Evolutionary conservation across 2,888 invertebrate genomes (phyloP), one percentile per base, ranked within the genome.

Genomic region (Agrotis ipsilon): DNA sequence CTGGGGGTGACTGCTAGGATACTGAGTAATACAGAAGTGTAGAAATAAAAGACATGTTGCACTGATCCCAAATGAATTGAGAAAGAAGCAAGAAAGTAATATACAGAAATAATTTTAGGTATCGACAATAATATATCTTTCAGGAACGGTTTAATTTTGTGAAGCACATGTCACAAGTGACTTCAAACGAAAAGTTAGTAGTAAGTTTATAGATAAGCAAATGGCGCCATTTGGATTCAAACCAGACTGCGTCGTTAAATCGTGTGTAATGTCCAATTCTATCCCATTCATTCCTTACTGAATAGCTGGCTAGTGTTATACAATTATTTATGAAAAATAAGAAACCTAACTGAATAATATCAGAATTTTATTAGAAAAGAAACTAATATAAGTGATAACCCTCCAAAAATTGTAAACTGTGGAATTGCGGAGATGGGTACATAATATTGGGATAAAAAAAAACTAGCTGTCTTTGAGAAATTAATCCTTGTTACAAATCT

Each of bases 181-280:
- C 54, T 65, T 75, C 43, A 72, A 58, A 72, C 54, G 48, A 39
- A 75, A 69, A 48, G 48, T 59, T 75, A 48, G 19, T 24, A 59
- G n/a, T 48, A 75, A 63, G 52, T 49, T 60, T 75, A 70, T 63
- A 75, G 70, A 75, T 48, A 61, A 59, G 55, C 68, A 68, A 73
- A 64, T 60, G 72, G 72, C 62, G 75, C 55, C 68, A 82, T 78
- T 79, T 76, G 71, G 69, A 82, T 75, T 80, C 74, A 64, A 80
- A 76, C 72, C 80, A 83, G 84, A 84, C 78, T 65, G 54, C 1
- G 48, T 62, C 52, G 74, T 75, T 63, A 75, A 62, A 54, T 59
- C 45, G 52, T 63, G 52, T 59, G 69, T 75, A 59, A 59, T 75
- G 69, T 75, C 69, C 69, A 68, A 57, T 61, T 61, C 19, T 11